phyloP scores from a whole-genome alignment of 2,888 invertebrate species.

The Oasisia sp. region DNA sequence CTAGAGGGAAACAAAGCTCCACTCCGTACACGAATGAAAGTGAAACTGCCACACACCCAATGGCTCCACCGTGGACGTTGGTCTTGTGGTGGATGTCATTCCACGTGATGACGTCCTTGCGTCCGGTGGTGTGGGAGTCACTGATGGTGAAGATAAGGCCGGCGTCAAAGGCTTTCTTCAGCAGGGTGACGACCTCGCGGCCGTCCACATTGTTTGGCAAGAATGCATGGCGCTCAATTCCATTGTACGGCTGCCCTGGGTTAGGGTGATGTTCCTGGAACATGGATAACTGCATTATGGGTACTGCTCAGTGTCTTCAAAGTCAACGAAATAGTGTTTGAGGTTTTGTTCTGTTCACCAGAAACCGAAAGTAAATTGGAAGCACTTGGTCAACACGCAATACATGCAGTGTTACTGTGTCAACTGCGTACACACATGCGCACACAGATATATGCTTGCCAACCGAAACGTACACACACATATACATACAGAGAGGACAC shows the following conservation, averaged over 20 bases:
- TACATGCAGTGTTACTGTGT: neutral
- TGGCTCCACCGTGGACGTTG: conserved; percentile 48
- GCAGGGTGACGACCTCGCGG: conserved; percentile 45
- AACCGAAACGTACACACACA: too few species aligned
- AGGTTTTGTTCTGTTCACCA: too few species aligned
- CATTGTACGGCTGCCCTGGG: conserved; percentile 51
- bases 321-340: neutral
- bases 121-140: conserved; percentile 52
- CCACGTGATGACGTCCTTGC: conserved; percentile 52
- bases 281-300: neutral
- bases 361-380: conserved; percentile 24
- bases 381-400: neutral
- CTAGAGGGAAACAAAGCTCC: neutral
- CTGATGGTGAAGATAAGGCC: conserved; percentile 57
- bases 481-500: too few species aligned
- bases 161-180: conserved; percentile 52
- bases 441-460: neutral
- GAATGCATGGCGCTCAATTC: conserved; percentile 50
- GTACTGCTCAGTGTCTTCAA: neutral
- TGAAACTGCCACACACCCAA: conserved; percentile 40
- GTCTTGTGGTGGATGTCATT: conserved; percentile 62
- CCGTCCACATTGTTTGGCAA: conserved; percentile 55
- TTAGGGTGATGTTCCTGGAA: conserved; percentile 50
- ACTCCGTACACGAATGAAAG: neutral
- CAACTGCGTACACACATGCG: neutral